phyloP scores from a whole-genome alignment of 2,888 invertebrate genomes.

The Cheilosia variabilis region DNA sequence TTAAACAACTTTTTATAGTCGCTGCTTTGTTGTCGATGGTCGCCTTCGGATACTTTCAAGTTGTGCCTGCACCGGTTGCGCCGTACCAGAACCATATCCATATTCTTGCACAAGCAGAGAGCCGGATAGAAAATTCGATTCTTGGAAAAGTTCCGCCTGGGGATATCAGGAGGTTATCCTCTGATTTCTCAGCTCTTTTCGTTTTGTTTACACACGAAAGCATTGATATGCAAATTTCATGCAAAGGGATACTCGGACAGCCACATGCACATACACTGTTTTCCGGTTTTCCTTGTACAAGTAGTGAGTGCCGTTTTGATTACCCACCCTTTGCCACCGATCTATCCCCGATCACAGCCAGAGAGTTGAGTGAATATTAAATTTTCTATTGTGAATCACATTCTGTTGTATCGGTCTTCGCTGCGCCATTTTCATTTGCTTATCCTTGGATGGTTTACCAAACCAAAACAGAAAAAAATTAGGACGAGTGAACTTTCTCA shows the following conservation, averaged over 20 bases:
- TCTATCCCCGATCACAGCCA: constrained; percentile 27
- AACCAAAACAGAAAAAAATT: not conserved
- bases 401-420: constrained; percentile 25
- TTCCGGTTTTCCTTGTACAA: not conserved
- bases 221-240: constrained; percentile 69
- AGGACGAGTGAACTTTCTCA: constrained; percentile 21
- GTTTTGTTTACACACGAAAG: constrained; percentile 29
- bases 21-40: constrained; percentile 24
- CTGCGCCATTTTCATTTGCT: constrained; percentile 30
- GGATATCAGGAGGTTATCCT: constrained; percentile 23
- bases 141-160: constrained; percentile 34
- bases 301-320: not conserved
- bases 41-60: constrained; percentile 44
- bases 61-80: constrained; percentile 34
- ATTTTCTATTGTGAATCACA: constrained; percentile 68
- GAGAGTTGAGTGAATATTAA: constrained; percentile 60
- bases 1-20: constrained; percentile 53
- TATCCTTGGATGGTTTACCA: constrained; percentile 25
- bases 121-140: constrained; percentile 54
- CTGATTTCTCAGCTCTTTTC: constrained; percentile 25
- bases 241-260: constrained; percentile 34
- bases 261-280: constrained; percentile 2
- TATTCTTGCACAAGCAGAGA: not conserved
- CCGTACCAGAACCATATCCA: constrained; percentile 11
- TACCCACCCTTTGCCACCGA: constrained; percentile 8